These are phyloP conservation scores for Cantharis rufa DNA, from an alignment of 2,888 invertebrate species.

Conservation along the genomic window DNA sequence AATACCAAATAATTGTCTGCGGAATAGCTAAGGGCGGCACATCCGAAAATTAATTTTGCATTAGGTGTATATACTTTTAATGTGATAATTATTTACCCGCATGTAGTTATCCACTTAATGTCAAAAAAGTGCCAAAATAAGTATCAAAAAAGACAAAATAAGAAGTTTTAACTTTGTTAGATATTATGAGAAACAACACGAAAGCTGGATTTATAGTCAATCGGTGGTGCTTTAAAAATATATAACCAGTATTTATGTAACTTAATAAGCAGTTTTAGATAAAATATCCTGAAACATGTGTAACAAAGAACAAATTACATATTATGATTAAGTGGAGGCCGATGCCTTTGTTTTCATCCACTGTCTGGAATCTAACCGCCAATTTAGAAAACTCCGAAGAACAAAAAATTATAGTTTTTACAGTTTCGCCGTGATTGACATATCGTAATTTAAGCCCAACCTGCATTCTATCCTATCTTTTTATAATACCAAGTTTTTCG, in stretches of 20 bases:
- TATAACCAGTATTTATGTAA: not conserved
- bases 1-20: too few species aligned
- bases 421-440: conserved; percentile 10
- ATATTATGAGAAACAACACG: not conserved
- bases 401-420: conserved; percentile 12
- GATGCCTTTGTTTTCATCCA: conserved; percentile 15
- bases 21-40: too few species aligned
- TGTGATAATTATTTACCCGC: not conserved
- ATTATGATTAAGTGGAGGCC: conserved; percentile 12
- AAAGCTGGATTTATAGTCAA: not conserved
- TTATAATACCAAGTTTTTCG: not conserved
- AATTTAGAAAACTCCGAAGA: conserved; percentile 8
- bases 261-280: conserved; percentile 11
- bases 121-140: not conserved
- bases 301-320: conserved; percentile 24
- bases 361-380: conserved; percentile 11
- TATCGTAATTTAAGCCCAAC: not conserved
- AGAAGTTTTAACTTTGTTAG: not conserved
- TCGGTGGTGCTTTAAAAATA: not conserved
- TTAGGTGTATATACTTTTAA: not conserved
- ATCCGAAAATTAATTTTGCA: not conserved
- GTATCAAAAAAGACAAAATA: not conserved
- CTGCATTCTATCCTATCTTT: not conserved
- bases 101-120: not conserved
- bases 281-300: conserved; percentile 25